phyloP scores from a whole-genome alignment of 2,888 invertebrate species.

The Nemapogon koenigi region DNA sequence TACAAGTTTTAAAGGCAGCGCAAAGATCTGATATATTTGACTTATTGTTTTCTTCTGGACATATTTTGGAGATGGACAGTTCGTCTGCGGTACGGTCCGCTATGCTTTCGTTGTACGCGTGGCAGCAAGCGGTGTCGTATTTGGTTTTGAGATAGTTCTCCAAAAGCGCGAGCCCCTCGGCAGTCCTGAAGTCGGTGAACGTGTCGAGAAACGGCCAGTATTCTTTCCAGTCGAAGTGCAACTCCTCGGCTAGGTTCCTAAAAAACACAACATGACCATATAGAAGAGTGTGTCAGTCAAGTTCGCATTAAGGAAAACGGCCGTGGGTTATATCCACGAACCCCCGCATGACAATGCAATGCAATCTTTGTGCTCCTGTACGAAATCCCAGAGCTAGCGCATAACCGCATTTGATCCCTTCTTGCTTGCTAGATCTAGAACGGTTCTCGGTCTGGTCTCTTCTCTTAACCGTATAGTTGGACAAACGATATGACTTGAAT shows the following conservation, averaged over 20 bases:
- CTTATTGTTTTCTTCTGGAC: constrained; percentile 26
- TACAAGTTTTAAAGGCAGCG: constrained; percentile 61
- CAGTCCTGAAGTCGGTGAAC: constrained; percentile 78
- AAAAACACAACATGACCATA: constrained; percentile 17
- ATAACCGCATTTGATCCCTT: too few species aligned
- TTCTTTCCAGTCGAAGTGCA: constrained; percentile 84
- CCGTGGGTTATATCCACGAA: too few species aligned
- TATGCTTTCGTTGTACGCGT: constrained; percentile 41
- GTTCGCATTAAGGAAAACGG: too few species aligned
- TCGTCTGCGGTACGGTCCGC: constrained; percentile 33
- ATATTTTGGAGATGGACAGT: constrained; percentile 37
- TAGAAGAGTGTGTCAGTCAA: not conserved
- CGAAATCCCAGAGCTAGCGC: too few species aligned
- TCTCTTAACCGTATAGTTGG: too few species aligned
- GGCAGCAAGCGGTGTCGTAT: constrained; percentile 49
- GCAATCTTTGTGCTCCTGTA: too few species aligned
- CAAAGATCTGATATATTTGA: constrained; percentile 69
- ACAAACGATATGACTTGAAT: too few species aligned
- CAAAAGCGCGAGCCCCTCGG: constrained; percentile 75
- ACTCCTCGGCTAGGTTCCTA: constrained; percentile 73
- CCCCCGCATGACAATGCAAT: too few species aligned
- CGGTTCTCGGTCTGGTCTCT: too few species aligned
- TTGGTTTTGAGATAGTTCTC: constrained; percentile 74
- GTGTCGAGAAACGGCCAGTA: constrained; percentile 91
- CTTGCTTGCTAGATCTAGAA: too few species aligned